These are phyloP conservation scores for Tholera decimalis DNA, from an alignment of 2,888 invertebrate species.

Conservation along the genomic window DNA sequence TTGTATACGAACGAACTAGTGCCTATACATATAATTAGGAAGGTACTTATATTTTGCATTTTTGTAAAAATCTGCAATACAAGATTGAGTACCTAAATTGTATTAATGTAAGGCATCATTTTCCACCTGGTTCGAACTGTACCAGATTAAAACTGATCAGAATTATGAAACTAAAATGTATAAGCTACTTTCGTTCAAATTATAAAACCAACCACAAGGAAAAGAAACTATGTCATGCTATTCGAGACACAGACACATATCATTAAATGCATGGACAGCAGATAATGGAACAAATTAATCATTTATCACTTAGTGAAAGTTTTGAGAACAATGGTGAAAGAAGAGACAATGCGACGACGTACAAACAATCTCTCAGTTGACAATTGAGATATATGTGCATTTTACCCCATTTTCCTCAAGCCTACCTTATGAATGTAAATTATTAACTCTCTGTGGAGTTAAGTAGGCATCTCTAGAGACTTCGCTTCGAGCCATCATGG, in stretches of 20 bases:
- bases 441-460: conserved; percentile 20
- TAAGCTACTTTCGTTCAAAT: neutral
- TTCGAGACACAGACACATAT: neutral
- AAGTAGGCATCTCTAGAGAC: neutral
- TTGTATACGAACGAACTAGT: neutral
- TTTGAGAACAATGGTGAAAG: conserved; percentile 45
- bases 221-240: neutral
- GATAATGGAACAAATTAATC: conserved; percentile 19
- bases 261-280: conserved; percentile 12
- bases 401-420: conserved; percentile 4
- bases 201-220: neutral
- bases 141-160: neutral
- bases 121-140: neutral
- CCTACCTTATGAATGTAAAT: conserved; percentile 7
- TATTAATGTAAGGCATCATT: no score
- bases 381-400: conserved; percentile 7
- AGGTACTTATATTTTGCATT: neutral
- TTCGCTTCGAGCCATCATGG: neutral
- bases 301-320: conserved; percentile 40
- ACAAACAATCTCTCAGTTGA: conserved; percentile 12
- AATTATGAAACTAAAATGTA: neutral
- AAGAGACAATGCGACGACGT: conserved; percentile 35
- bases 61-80: neutral
- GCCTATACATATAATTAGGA: neutral
- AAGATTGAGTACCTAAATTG: no score